Evolutionary conservation across 53 echinoderm and acorn worm genomes (phyloP).

Genomic region (Astropecten irregularis): DNA sequence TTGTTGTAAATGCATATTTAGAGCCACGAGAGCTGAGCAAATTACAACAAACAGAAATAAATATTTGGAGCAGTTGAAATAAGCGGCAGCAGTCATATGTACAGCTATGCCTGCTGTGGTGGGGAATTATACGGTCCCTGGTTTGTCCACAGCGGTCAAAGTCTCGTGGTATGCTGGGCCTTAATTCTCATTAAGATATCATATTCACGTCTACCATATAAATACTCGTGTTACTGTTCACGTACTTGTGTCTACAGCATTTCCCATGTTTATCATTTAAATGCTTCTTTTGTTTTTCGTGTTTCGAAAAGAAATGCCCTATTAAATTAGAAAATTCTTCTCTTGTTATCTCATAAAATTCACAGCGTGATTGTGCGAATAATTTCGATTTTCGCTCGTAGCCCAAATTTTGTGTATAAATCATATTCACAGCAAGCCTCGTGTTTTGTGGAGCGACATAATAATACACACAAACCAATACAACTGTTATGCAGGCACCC

Average conservation of each 20-base stretch:
- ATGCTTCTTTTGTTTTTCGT: no score
- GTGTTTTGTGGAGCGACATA: background rate
- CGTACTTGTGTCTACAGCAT: no score
- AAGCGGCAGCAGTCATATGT: constrained; percentile 15
- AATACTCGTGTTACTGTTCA: background rate
- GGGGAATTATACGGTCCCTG: constrained; percentile 7
- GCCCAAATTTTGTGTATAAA: background rate
- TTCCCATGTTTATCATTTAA: no score
- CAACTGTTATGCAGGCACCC: background rate
- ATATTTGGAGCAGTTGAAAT: constrained; percentile 56
- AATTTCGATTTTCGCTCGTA: background rate
- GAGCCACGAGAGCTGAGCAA: no score
- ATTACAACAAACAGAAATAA: constrained; percentile 7
- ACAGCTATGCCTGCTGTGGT: constrained; percentile 3
- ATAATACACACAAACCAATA: background rate
- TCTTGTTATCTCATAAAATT: constrained; percentile 29
- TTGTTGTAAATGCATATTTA: no score
- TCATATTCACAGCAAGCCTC: constrained; percentile 13
- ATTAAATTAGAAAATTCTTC: constrained; percentile 39
- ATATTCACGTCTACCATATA: background rate
- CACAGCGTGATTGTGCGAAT: constrained; percentile 6
- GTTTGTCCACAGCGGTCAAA: constrained; percentile 5
- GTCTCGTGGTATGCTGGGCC: background rate
- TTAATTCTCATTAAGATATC: background rate
- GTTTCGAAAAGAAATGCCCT: background rate